A percentile compares a stretch with the other conserved stretches of the same genome.
Evolutionary conservation across 2,113 vertebrate genomes (phyloP).

Genomic region (Pachyramphus minor): DNA sequence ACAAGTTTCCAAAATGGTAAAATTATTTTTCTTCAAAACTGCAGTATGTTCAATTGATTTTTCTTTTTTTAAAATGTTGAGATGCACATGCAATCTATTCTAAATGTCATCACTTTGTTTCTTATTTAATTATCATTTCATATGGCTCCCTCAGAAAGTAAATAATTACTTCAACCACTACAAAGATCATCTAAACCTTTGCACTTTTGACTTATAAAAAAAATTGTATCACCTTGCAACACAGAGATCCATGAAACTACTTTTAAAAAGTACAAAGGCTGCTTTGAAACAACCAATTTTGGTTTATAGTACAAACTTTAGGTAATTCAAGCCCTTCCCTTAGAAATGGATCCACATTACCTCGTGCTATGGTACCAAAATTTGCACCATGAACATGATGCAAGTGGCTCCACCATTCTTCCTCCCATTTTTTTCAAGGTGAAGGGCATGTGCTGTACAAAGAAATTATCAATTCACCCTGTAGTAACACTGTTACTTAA

Average conservation of each 20-base stretch:
- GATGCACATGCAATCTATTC: not conserved
- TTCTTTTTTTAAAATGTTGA: constrained; percentile 27
- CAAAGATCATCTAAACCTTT: not conserved
- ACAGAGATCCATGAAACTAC: not conserved
- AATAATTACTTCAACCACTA: not conserved
- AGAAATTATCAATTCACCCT: not conserved
- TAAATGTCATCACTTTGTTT: constrained; percentile 37
- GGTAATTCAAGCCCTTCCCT: not conserved
- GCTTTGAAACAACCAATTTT: not conserved
- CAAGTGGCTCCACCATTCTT: not conserved
- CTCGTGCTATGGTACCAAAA: not conserved
- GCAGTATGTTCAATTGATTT: constrained; percentile 16
- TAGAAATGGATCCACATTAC: not conserved
- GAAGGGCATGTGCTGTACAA: not conserved
- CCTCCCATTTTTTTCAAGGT: not conserved
- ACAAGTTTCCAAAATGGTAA: constrained; percentile 34
- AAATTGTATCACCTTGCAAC: not conserved
- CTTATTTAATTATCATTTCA: constrained; percentile 51
- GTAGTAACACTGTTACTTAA: not conserved
- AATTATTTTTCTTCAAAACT: constrained; percentile 26
- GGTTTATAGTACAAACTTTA: not conserved
- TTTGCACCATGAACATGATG: not conserved
- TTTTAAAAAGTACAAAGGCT: not conserved
- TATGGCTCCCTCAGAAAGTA: constrained; percentile 11
- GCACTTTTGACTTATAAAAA: not conserved